Base-by-base conservation (phyloP, 2,797 vertebrate species). In the Gallinago solitaria region DNA sequence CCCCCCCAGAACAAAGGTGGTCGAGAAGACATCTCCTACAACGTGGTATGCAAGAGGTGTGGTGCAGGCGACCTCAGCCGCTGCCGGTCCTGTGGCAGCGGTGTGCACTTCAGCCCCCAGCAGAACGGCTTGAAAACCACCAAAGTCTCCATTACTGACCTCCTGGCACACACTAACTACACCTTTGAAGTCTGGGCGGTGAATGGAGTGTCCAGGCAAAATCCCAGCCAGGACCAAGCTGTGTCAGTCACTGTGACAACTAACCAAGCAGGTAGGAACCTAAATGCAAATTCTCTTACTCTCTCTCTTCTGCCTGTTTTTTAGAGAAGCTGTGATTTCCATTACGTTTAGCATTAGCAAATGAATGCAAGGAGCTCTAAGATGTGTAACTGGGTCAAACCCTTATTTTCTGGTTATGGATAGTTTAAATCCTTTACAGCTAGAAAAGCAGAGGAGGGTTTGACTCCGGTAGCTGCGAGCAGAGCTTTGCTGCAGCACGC, bases 131-230 rank as follows among this genome's bases (percentile, higher is more conserved):
- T 99, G 92, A 98, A 98, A 93, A 98, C 98, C 35, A 99, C 98
- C 50, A 98, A 98, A 60, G 99, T 99, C 93, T 99, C 99, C 90
- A 99, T 99, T 97, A 99, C 99, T 0, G 99, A 99, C 96, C 98
- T 99, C 92, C 98, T 99, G 96, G 99, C 99, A 10, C 99, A 99
- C 97, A 99, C 99, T 51, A 99, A 99, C 98, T 99, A 99, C 97
- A 99, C 99, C 37, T 99, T 99, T 65, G 99, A 99, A 96, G 99
- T 99, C 97, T 99, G 99, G 99, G 99, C 99, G 0, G 98, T 99
- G 89, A 99, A 99, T 30, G 99, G 99, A 32, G 99, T 99, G 51
- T 99, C 99, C 90, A 98, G 98, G 78, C 99, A 99, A 79, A 99
- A 99, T 88, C 99, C 99, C 2, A 99, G 98, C 68, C 98, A 98